A percentile compares a stretch with the other conserved stretches of the same genome.
Conservation (phyloP, 2,888 invertebrate genomes). For the Pardosa pseudoannulata region DNA sequence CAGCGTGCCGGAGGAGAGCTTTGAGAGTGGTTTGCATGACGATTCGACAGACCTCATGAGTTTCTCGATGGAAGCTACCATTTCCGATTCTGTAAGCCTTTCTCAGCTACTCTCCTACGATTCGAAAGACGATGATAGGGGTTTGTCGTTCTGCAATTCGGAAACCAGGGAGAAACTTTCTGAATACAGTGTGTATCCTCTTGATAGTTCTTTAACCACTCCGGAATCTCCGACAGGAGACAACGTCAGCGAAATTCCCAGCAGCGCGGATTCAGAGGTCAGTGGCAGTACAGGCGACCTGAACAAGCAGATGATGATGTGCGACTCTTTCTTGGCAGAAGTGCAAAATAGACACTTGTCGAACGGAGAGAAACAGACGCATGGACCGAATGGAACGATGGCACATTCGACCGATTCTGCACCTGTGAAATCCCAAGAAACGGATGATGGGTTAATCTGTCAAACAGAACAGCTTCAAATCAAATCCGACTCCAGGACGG, state of each 20-base stretch:
- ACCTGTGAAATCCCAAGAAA: neutral
- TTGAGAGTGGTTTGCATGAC: slow-evolving; percentile 9
- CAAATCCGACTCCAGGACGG: neutral
- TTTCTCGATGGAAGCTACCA: slow-evolving; percentile 65
- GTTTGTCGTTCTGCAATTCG: neutral
- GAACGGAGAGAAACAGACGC: neutral
- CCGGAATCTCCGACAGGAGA: slow-evolving; percentile 72
- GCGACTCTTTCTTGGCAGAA: neutral
- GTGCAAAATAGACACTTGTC: neutral
- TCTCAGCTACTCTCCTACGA: slow-evolving; percentile 68
- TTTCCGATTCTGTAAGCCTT: slow-evolving; percentile 58
- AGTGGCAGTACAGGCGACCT: slow-evolving; percentile 20
- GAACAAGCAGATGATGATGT: neutral
- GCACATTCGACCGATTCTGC: too few relatives aligned
- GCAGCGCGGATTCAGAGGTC: slow-evolving; percentile 53
- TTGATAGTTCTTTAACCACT: slow-evolving; percentile 52
- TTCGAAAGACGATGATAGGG: slow-evolving; percentile 18
- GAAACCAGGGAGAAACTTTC: slow-evolving; percentile 27
- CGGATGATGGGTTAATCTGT: slow-evolving; percentile 17
- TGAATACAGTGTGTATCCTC: neutral
- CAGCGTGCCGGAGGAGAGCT: neutral
- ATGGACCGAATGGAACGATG: too few relatives aligned
- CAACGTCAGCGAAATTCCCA: slow-evolving; percentile 66
- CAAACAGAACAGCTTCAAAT: slow-evolving; percentile 28
- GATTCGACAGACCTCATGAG: slow-evolving; percentile 39